Evolutionary conservation across 1,140 invertebrate species (phyloP).

Genomic region (Tribolium castaneum): DNA sequence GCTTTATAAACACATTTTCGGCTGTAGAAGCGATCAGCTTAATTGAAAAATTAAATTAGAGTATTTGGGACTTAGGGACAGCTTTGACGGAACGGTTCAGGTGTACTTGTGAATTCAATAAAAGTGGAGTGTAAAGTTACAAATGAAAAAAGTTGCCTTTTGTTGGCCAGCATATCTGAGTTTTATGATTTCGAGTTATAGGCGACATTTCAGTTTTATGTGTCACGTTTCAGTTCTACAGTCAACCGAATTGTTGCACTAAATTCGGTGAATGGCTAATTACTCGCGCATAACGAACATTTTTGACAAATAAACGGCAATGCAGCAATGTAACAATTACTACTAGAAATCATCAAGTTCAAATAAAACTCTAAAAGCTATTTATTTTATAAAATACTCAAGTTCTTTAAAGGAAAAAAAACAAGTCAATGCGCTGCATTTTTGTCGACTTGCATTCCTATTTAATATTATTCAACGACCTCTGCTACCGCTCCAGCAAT

Average conservation of each 20-base stretch:
- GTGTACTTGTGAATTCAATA: background rate
- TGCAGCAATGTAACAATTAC: background rate
- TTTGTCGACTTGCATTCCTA: background rate
- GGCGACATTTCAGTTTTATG: slow-evolving; percentile 5
- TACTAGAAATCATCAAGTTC: background rate
- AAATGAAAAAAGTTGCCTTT: background rate
- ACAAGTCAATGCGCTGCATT: background rate
- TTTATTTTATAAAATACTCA: too few species aligned
- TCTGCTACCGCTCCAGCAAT: background rate
- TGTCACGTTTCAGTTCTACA: background rate
- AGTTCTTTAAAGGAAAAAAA: too few species aligned
- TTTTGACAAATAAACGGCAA: background rate
- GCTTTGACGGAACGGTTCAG: background rate
- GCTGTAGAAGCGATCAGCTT: background rate
- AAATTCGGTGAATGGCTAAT: background rate
- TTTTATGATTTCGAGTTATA: background rate
- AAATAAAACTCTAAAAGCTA: too few species aligned
- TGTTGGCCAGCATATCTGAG: background rate
- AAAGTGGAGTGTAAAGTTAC: background rate
- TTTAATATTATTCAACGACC: background rate
- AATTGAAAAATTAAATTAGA: slow-evolving; percentile 21
- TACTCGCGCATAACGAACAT: background rate
- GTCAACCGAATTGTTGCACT: background rate
- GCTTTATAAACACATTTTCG: background rate
- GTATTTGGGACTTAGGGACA: background rate